Conservation (phyloP, 2,888 invertebrate species). For the Oxycera nigricornis region DNA sequence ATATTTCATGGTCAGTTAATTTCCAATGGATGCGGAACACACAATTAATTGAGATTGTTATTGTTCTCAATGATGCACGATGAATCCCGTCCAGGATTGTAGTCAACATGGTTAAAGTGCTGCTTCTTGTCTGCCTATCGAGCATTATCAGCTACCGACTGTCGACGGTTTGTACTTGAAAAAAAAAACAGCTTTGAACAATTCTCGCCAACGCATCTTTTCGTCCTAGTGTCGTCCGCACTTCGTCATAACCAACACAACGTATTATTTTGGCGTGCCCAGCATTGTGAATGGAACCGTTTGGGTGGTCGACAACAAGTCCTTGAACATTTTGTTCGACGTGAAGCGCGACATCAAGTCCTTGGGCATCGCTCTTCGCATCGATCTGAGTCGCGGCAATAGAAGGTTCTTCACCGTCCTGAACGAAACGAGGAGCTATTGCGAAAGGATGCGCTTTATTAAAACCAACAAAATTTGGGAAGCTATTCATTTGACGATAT, state of each 20-base stretch:
- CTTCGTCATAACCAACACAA: background rate
- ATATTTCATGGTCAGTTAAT: too few species aligned
- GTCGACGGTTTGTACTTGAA: background rate
- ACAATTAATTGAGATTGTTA: too few species aligned
- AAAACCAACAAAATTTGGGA: slow-evolving; percentile 6
- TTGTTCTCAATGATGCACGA: too few species aligned
- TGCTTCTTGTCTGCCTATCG: too few species aligned
- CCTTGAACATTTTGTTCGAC: background rate
- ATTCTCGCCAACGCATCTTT: too few species aligned
- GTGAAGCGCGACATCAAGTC: background rate
- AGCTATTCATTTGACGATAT: background rate
- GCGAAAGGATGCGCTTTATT: background rate
- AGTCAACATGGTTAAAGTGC: too few species aligned
- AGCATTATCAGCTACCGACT: too few species aligned
- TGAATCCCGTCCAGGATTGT: too few species aligned
- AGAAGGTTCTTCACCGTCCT: background rate
- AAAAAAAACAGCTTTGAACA: background rate
- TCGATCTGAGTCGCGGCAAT: background rate
- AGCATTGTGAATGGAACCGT: background rate
- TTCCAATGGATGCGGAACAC: too few species aligned
- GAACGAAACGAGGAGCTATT: slow-evolving; percentile 1
- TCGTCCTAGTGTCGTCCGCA: background rate
- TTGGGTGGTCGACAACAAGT: slow-evolving; percentile 9
- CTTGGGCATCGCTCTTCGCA: background rate
- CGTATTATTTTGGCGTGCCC: background rate